phyloP scores from a whole-genome alignment of 1,140 invertebrate genomes.

The Atta texana region DNA sequence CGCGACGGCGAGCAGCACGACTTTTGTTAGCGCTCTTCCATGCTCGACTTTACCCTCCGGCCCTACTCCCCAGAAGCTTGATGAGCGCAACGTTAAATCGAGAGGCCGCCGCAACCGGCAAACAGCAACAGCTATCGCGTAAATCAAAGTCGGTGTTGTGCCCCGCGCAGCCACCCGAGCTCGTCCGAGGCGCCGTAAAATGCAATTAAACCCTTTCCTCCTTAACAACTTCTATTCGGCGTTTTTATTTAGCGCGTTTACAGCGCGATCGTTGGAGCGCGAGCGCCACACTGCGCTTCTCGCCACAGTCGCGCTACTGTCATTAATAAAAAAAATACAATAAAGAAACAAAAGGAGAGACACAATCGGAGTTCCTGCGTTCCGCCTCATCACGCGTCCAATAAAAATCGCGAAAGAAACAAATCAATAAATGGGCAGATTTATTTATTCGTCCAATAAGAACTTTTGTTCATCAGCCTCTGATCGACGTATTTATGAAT shows the following conservation, averaged over 20 bases:
- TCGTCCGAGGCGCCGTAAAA: constrained; percentile 50
- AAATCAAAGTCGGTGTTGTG: constrained; percentile 52
- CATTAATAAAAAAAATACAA: constrained; percentile 54
- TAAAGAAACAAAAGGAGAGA: constrained; percentile 25
- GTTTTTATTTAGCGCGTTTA: constrained; percentile 56
- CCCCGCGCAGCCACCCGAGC: constrained; percentile 25
- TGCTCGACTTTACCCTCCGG: constrained; percentile 29
- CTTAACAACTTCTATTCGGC: constrained; percentile 39
- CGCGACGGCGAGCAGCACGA: constrained; percentile 40
- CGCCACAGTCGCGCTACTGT: constrained; percentile 14
- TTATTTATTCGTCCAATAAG: constrained; percentile 1
- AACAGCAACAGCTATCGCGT: constrained; percentile 54
- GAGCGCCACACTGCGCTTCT: constrained; percentile 30
- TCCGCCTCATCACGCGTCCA: constrained; percentile 55
- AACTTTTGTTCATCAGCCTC: neutral
- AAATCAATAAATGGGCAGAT: constrained; percentile 18
- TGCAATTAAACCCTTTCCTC: constrained; percentile 56
- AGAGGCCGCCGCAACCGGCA: constrained; percentile 54
- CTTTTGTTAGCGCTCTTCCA: constrained; percentile 52
- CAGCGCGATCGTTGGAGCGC: constrained; percentile 43
- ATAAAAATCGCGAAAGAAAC: neutral
- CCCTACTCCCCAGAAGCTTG: constrained; percentile 28
- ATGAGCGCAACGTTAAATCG: constrained; percentile 68
- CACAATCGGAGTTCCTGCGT: constrained; percentile 19
- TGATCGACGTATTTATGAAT: neutral